Evolutionary conservation across 2,888 invertebrate species (phyloP), one percentile per base, ranked within the genome.

Genomic region (Cloeon dipterum): DNA sequence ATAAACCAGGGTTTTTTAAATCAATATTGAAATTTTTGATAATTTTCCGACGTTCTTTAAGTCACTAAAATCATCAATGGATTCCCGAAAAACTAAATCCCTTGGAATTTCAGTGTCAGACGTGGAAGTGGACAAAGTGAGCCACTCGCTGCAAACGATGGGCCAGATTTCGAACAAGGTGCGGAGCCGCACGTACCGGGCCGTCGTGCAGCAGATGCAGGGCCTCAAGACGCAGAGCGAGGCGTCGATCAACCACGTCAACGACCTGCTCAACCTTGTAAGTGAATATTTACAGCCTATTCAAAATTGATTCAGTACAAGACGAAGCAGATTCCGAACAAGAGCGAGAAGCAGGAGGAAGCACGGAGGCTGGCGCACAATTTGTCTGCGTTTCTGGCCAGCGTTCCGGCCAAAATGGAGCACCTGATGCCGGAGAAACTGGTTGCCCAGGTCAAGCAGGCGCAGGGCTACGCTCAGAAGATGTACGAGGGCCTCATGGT

Each of bases 101-200:
- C 18, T 10, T 18, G 4, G 35, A 3, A 17, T 11, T 5, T 7
- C 11, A 23, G n/a, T 10, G 25, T 33, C 65, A 46, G 50, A 66
- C 35, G 61, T 61, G 37, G 62, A 58, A 44, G 63, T 62, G 43
- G 75, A 76, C 55, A 73, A 73, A 37, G 68, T 74, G 14, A 52
- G 73, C 43, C 74, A 74, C 56, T 70, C 74, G 2, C 63, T 74
- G 44, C 74, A 75, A 59, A 75, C 74, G 0, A 71, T 76, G 40
- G 74, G 75, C 14, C 61, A 70, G 14, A 61, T 76, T 45, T 74
- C 74, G 46, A 67, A 72, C 39, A 75, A 74, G 54, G 69, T 74
- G 11, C 71, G 74, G 35, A 62, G 71, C 36, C 66, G 76, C 40
- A 69, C 76, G 41, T 75, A 74, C 62, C 60, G 66, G 46, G 69